Evolutionary conservation across 1,140 invertebrate species (phyloP), one percentile per base, ranked within the genome.

Genomic region (Caenorhabditis brenneri): DNA sequence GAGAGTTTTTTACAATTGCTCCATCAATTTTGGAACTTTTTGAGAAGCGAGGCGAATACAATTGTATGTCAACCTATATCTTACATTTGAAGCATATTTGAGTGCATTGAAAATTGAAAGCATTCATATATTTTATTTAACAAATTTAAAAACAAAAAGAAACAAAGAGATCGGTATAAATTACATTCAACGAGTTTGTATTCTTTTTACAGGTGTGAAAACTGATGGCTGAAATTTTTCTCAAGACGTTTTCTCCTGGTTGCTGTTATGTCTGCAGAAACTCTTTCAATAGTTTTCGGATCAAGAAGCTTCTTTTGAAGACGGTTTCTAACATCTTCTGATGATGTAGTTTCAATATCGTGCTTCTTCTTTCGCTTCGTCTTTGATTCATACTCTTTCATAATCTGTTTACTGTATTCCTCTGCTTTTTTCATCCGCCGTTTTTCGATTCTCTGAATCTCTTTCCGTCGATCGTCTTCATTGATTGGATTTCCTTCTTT

Each of bases 241-340:
- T 74, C 55, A 9, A 81, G 27, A n/a, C 58, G 53, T 5, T 58
- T 80, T 39, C 33, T 85, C 33, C 29, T 22, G 2, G 60, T n/a
- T 31, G 6, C 51, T 22, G 84, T 81, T 39, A 85, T 29, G 39
- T 58, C 69, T 2, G 49, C 84, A 7, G 79, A 81, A 12, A 85
- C 69, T 6, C 84, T 39, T 51, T 84, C 49, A 27, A 84, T 78
- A 9, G 79, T 49, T 48, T 58, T 49, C n/a, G 39, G 58, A 53
- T 82, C 80, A 10, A 85, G 29, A 1, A 85, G 79, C 24, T 85
- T 85, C 60, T 69, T 81, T 60, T 85, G 33, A 39, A 85, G 80
- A 27, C 84, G 55, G 24, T 81, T 60, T 29, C 84, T 58, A 10
- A 85, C 60, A 48, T 46, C 78, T 74, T 39, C 22, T 12, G 36